Percentiles rank a stretch among this genome's conserved stretches.
These are phyloP conservation scores for Saccostrea cuccullata DNA, from an alignment of 1,140 invertebrate genomes.

Conservation along the genomic window DNA sequence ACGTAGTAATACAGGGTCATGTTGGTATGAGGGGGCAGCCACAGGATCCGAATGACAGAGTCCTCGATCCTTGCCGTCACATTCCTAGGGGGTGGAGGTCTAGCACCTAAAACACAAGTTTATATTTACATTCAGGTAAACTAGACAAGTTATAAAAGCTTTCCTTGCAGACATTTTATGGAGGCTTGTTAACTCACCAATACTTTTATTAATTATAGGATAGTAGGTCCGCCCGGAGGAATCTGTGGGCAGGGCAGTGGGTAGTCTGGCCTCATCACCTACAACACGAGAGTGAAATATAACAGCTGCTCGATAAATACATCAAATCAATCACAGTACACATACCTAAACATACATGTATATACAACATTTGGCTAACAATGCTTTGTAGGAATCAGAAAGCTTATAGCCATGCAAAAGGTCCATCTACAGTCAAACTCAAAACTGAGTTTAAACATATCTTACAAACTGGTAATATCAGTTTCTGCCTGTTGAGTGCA, in stretches of 20 bases:
- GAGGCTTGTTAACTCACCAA: too few species aligned
- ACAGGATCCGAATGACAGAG: constrained; percentile 89
- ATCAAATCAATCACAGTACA: neutral
- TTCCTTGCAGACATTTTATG: too few species aligned
- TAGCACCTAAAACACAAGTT: constrained; percentile 84
- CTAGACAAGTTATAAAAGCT: too few species aligned
- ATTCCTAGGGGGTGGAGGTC: constrained; percentile 91
- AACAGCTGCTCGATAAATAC: neutral
- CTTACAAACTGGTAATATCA: neutral
- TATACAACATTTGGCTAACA: neutral
- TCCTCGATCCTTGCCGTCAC: constrained; percentile 90
- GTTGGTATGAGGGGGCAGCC: constrained; percentile 90
- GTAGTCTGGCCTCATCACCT: constrained; percentile 61
- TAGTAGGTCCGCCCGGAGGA: constrained; percentile 60
- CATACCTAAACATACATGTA: neutral
- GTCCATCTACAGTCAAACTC: neutral
- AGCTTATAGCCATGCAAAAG: neutral
- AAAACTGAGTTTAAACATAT: neutral
- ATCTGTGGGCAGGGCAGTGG: constrained; percentile 65
- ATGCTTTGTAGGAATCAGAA: neutral
- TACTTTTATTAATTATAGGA: too few species aligned
- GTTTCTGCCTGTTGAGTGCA: neutral
- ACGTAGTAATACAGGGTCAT: constrained; percentile 91
- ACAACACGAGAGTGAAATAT: neutral
- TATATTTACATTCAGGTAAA: neutral